phyloP scores from a whole-genome alignment of 2,797 vertebrate species.

The Ctenosaura bakeri region DNA sequence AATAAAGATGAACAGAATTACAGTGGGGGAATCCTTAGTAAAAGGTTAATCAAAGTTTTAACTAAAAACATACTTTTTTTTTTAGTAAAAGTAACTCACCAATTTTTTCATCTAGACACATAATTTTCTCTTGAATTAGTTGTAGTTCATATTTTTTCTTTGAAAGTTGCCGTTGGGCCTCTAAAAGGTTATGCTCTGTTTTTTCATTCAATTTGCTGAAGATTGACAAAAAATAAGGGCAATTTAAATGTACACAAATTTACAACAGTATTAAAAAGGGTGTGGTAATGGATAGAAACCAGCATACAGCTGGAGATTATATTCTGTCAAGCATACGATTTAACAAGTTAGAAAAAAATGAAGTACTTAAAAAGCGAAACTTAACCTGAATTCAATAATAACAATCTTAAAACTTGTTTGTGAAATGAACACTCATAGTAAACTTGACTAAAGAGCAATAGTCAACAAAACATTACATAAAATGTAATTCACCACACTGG shows the following conservation, averaged over 20 bases:
- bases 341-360: not conserved
- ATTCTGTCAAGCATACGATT: not conserved
- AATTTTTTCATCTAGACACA: slow-evolving; percentile 81
- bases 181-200: slow-evolving; percentile 80
- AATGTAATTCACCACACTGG: not conserved
- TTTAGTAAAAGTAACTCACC: slow-evolving; percentile 72
- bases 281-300: not conserved
- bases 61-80: not conserved
- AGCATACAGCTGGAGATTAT: not conserved
- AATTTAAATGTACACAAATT: slow-evolving; percentile 63
- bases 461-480: not conserved
- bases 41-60: not conserved
- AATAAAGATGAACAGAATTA: not conserved
- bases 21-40: not conserved
- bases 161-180: slow-evolving; percentile 79
- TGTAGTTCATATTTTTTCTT: slow-evolving; percentile 84
- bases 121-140: slow-evolving; percentile 81
- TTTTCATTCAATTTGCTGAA: slow-evolving; percentile 83
- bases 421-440: not conserved
- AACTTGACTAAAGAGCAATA: not conserved
- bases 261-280: slow-evolving; percentile 24
- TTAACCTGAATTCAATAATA: not conserved
- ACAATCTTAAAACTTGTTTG: not conserved
- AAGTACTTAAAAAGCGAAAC: not conserved
- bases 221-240: slow-evolving; percentile 65